Conservation (phyloP, 1,140 invertebrate species). For the Aphelinus certus region DNA sequence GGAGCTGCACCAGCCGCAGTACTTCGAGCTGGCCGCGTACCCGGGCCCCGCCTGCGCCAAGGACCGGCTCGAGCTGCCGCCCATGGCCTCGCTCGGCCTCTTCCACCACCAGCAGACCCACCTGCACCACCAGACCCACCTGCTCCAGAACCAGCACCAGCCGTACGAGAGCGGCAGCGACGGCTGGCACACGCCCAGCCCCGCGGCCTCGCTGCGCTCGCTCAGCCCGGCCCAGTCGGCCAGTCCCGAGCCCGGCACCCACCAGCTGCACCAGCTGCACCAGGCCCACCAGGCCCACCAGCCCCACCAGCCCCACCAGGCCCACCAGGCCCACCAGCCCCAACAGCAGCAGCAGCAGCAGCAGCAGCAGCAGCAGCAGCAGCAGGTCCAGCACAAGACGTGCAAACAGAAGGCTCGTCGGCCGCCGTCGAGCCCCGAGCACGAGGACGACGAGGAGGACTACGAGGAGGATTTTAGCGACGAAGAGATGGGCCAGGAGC, state of each 20-base stretch:
- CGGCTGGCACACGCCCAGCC: slow-evolving; percentile 71
- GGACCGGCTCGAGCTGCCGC: slow-evolving; percentile 52
- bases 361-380: not conserved
- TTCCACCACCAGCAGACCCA: not conserved
- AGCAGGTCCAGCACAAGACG: slow-evolving; percentile 14
- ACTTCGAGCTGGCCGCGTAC: slow-evolving; percentile 56
- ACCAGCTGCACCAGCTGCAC: not conserved
- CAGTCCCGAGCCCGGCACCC: slow-evolving; percentile 53
- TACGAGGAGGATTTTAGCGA: not conserved
- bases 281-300: too few relatives aligned
- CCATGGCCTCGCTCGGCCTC: slow-evolving; percentile 53
- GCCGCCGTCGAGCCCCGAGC: slow-evolving; percentile 8
- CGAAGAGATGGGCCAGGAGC: not conserved
- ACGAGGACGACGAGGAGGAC: slow-evolving; percentile 43
- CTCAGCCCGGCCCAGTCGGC: slow-evolving; percentile 64
- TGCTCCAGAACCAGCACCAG: slow-evolving; percentile 42
- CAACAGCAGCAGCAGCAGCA: not conserved
- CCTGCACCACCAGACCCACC: not conserved
- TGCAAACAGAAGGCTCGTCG: not conserved
- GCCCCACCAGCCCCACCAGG: not conserved
- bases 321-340: not conserved
- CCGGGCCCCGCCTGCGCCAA: slow-evolving; percentile 36
- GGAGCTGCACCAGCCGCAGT: slow-evolving; percentile 46
- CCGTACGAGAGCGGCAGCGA: slow-evolving; percentile 63
- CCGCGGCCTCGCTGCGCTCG: slow-evolving; percentile 68